Conservation (phyloP, 53 echinoderm and acorn worm genomes). For the Antedon mediterranea region DNA sequence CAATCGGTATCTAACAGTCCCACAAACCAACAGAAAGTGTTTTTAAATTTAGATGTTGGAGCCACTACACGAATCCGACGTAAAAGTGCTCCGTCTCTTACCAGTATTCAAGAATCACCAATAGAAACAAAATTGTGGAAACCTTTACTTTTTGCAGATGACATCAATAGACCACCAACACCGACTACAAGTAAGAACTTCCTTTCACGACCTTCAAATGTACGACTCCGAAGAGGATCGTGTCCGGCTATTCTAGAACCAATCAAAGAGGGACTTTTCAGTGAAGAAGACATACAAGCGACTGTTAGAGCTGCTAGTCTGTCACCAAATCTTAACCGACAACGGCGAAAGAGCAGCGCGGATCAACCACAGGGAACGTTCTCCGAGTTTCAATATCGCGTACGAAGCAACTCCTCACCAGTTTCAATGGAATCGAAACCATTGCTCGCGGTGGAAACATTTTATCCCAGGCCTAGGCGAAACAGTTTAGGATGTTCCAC, state of each 20-base stretch:
- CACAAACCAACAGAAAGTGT: not conserved
- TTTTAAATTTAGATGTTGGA: not conserved
- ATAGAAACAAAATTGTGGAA: not conserved
- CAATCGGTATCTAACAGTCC: no score
- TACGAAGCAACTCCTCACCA: not conserved
- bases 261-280: not conserved
- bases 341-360: not conserved
- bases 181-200: not conserved
- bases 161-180: not conserved
- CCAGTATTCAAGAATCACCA: not conserved
- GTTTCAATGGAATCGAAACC: not conserved
- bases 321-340: not conserved
- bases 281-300: not conserved
- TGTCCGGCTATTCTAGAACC: not conserved
- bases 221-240: not conserved
- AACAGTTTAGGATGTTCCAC: conserved; percentile 42
- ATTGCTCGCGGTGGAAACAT: not conserved
- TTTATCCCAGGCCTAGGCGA: conserved; percentile 25
- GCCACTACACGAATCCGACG: not conserved
- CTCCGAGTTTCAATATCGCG: not conserved
- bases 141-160: not conserved
- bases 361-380: not conserved
- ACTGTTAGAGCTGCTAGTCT: not conserved
- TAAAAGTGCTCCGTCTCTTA: not conserved
- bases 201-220: not conserved